Base-by-base conservation (phyloP, 2,797 vertebrate genomes). In the Numenius phaeopus region DNA sequence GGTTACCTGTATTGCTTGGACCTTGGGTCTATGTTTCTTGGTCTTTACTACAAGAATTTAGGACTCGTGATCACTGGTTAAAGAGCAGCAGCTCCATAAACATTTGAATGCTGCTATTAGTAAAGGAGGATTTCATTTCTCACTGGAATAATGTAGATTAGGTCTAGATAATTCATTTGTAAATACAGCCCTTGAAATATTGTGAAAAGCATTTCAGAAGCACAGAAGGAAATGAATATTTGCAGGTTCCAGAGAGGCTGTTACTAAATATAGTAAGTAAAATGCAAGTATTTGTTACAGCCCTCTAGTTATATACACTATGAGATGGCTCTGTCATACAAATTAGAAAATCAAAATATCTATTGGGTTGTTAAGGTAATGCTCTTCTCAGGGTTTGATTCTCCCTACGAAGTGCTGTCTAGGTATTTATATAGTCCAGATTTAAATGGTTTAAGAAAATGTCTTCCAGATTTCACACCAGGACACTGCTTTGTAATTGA, bases 331-430 rank as follows among this genome's bases (percentile, higher is more conserved):
- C 47, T 90, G 54, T 70, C 42, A 73, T 65, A 62, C 24, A 58
- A 91, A 93, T 95, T 90, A 90, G 46, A 93, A 94, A 93, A 90
- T 76, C 62, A 83, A 84, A 91, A 69, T 42, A 55, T 83, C 65
- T 90, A 70, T 55, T 77, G 20, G 23, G 30, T 93, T 5, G 1
- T 96, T 94, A 72, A 76, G 57, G n/a, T 91, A 96, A 86, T 95
- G 61, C 24, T 87, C 30, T 90, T 91, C 69, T 71, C 27, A 49
- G 27, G 42, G 39, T 52, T 70, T 62, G 44, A 81, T 87, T 91
- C 39, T 61, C 16, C 75, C 55, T 72, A 47, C 54, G 54, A 71
- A 86, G 14, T 72, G 32, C 49, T 86, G 13, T 37, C 37, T 59
- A 71, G 55, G 20, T 87, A 67, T 93, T 86, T 95, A 57, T 58